These are phyloP conservation scores for Altica lythri DNA, from an alignment of 2,888 invertebrate genomes.

Conservation along the genomic window DNA sequence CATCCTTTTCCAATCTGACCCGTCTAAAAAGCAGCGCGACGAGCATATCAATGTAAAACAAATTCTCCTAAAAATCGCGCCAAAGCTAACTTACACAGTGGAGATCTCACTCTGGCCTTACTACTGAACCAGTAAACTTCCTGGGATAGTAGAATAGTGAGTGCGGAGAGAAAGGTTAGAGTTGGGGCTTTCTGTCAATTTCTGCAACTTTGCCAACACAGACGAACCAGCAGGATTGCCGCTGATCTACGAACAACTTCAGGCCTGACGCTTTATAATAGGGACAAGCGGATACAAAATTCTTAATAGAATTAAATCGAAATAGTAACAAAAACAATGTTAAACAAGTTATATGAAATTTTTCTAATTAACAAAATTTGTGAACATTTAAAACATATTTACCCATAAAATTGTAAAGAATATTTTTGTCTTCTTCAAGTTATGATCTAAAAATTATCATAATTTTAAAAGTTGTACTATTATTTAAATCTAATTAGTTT, in stretches of 20 bases:
- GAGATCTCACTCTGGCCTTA: constrained; percentile 12
- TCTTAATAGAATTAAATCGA: not conserved
- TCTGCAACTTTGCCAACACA: constrained; percentile 32
- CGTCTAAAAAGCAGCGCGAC: not conserved
- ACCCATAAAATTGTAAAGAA: too few species aligned
- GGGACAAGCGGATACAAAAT: not conserved
- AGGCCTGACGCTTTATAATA: constrained; percentile 23
- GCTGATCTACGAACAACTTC: constrained; percentile 10
- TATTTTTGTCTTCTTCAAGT: too few species aligned
- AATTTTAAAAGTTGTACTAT: too few species aligned
- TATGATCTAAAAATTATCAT: too few species aligned
- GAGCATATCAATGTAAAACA: constrained; percentile 12
- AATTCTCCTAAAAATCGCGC: constrained; percentile 20
- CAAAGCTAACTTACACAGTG: constrained; percentile 14
- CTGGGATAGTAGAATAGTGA: constrained; percentile 31
- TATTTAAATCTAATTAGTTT: too few species aligned
- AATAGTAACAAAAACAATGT: too few species aligned
- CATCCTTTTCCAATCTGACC: not conserved
- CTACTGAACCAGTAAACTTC: constrained; percentile 34
- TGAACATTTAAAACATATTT: too few species aligned
- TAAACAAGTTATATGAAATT: too few species aligned
- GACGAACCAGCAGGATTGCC: constrained; percentile 24
- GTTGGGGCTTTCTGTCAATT: constrained; percentile 34
- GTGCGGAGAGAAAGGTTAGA: constrained; percentile 32
- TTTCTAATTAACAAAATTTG: too few species aligned